A percentile compares a stretch with the other conserved stretches of the same genome.
Conservation (phyloP, 2,797 vertebrate species). For the Schizopygopsis malacanthus region DNA sequence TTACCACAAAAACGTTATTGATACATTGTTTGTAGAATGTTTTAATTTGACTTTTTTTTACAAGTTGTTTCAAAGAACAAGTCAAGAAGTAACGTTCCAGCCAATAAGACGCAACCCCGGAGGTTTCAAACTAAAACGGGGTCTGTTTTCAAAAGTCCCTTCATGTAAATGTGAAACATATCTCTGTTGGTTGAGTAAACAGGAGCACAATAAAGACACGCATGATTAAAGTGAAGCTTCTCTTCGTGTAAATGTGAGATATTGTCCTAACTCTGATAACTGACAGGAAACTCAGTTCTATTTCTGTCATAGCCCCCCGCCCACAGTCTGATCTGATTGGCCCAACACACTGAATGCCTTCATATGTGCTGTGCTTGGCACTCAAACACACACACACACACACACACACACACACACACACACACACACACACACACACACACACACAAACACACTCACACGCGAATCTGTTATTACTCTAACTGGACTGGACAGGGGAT, state of each 20-base stretch:
- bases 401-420: neutral
- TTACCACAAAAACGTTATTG: no score
- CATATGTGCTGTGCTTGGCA: neutral
- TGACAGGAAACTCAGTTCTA: neutral
- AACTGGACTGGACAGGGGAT: neutral
- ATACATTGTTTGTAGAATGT: no score
- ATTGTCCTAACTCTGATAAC: neutral
- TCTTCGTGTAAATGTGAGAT: neutral
- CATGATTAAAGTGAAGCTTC: neutral
- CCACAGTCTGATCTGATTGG: constrained; percentile 14
- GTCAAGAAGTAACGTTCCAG: no score
- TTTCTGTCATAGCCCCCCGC: neutral
- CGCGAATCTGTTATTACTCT: neutral
- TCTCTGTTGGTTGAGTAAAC: neutral
- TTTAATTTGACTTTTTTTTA: no score
- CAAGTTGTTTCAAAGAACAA: no score
- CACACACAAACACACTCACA: neutral
- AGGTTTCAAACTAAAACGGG: no score
- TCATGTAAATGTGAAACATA: no score
- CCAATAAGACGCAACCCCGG: no score
- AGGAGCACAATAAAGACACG: neutral
- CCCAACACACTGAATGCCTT: neutral
- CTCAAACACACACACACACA: neutral
- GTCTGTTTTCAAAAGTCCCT: no score
- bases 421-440: neutral